phyloP scores from a whole-genome alignment of 2,113 vertebrate genomes.

The Acinonyx jubatus region DNA sequence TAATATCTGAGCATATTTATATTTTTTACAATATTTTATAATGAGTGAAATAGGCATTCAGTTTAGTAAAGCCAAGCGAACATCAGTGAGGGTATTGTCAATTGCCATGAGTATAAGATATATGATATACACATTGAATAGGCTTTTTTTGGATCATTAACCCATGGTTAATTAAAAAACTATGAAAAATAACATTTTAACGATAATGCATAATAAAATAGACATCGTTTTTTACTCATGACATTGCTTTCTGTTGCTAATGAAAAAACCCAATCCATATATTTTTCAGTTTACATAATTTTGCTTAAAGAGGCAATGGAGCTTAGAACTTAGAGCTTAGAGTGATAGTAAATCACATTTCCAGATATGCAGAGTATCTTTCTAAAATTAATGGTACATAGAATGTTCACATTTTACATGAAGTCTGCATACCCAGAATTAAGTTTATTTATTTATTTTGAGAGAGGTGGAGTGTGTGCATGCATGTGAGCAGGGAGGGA shows the following conservation, averaged over 20 bases:
- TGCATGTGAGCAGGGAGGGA: too few species aligned
- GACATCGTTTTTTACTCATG: background rate
- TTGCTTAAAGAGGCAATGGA: background rate
- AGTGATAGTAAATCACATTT: background rate
- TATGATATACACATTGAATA: background rate
- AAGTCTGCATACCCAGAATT: background rate
- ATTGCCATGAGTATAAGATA: background rate
- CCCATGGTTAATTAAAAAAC: background rate
- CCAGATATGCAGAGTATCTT: background rate
- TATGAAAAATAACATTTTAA: constrained; percentile 24
- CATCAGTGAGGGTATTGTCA: background rate
- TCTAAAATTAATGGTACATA: background rate
- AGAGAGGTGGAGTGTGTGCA: too few species aligned
- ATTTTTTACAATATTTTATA: background rate
- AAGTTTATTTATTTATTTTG: too few species aligned
- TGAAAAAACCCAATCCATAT: background rate
- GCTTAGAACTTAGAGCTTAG: background rate
- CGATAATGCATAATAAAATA: background rate
- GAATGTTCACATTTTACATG: background rate
- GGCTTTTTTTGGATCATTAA: background rate
- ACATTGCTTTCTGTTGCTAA: background rate
- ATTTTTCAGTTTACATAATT: background rate
- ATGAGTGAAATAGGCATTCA: background rate
- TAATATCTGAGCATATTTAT: background rate
- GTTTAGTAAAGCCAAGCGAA: background rate